phyloP scores from a whole-genome alignment of 2,797 vertebrate genomes.

The Micropoecilia bifurca region DNA sequence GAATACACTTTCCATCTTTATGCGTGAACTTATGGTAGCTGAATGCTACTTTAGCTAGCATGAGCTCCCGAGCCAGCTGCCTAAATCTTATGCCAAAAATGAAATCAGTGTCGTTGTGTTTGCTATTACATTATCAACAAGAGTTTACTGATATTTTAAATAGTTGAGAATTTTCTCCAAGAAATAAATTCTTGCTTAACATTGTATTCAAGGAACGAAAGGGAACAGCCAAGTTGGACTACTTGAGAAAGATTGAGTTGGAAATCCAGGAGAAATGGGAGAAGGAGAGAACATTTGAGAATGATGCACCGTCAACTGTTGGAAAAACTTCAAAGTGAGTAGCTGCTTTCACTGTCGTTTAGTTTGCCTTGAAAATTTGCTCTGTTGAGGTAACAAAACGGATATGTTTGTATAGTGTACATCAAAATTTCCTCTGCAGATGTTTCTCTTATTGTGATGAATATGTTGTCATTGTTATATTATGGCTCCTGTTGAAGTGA shows the following conservation, averaged over 20 bases:
- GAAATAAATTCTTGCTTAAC: background rate
- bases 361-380: background rate
- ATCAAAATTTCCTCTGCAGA: background rate
- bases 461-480: background rate
- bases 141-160: background rate
- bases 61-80: slow-evolving; percentile 38
- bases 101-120: background rate
- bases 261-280: slow-evolving; percentile 95
- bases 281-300: slow-evolving; percentile 86
- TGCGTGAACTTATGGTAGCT: slow-evolving; percentile 47
- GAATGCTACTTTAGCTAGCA: slow-evolving; percentile 58
- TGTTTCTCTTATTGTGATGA: background rate
- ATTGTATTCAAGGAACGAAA: slow-evolving; percentile 87
- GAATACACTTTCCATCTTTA: background rate
- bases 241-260: slow-evolving; percentile 91
- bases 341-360: background rate
- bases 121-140: background rate
- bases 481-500: background rate
- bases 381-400: background rate
- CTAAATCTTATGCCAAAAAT: background rate
- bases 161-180: fast-evolving
- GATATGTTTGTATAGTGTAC: background rate
- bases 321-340: slow-evolving; percentile 77
- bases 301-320: slow-evolving; percentile 74
- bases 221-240: slow-evolving; percentile 95